Conservation (phyloP, 2,113 vertebrate genomes). For the Pseudonaja textilis region DNA sequence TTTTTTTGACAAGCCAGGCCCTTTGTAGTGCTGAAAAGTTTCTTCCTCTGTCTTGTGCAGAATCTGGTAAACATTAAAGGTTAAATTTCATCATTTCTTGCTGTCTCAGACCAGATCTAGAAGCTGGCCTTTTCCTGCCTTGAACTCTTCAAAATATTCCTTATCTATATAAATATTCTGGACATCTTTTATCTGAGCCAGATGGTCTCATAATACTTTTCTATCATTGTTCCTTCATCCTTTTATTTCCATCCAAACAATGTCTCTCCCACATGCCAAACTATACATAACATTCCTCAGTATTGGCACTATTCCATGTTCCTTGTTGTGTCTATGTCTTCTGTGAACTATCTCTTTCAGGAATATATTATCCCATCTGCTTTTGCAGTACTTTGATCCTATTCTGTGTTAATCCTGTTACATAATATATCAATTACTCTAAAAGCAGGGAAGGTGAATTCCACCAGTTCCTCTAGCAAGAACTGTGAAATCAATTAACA, state of each 20-base stretch:
- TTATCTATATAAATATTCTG: conserved; percentile 52
- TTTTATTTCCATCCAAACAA: conserved; percentile 69
- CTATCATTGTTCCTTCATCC: conserved; percentile 61
- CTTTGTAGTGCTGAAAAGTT: not conserved
- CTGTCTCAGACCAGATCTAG: not conserved
- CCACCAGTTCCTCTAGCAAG: not conserved
- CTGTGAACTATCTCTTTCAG: conserved; percentile 57
- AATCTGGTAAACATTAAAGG: not conserved
- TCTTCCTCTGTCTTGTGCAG: not conserved
- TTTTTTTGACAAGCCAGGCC: not conserved
- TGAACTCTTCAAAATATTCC: conserved; percentile 26
- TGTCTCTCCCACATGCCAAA: conserved; percentile 61
- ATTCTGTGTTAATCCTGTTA: conserved; percentile 50
- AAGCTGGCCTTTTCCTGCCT: not conserved
- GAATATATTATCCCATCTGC: conserved; percentile 48
- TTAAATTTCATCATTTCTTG: not conserved
- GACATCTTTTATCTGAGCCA: conserved; percentile 62
- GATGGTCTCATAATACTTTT: conserved; percentile 61
- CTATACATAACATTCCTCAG: conserved; percentile 68
- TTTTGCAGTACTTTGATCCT: conserved; percentile 55
- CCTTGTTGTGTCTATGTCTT: conserved; percentile 66
- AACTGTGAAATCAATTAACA: not conserved
- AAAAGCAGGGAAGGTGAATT: not conserved
- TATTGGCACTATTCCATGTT: conserved; percentile 60
- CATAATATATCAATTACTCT: conserved; percentile 45